Base-by-base conservation (phyloP, 2,888 invertebrate genomes). In the Standfussiana lucernea region DNA sequence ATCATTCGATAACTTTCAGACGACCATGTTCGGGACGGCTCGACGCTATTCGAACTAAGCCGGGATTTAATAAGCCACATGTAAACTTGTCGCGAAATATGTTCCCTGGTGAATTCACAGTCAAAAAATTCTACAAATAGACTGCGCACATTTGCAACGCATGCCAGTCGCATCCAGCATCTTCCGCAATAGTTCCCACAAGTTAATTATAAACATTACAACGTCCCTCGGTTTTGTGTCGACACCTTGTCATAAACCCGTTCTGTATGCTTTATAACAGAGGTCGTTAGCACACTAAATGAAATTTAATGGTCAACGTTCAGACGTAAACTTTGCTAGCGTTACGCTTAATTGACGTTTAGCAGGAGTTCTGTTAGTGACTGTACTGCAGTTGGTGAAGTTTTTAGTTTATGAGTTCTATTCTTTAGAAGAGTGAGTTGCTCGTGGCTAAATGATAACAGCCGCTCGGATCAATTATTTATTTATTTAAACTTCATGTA, bases 201-300 rank as follows among this genome's bases (percentile, higher is more conserved):
- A 61, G 90, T 91, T 93, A 93, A 92, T 93, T 93, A 92, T 85
- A 89, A 89, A 86, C 90, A 91, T 92, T 92, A 93, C 92, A 90
- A 91, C 91, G 88, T 90, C 89, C 56, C 77, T 32, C 40, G 79
- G 90, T 88, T 89, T 89, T 89, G 89, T 89, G 86, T 86, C 88
- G 79, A 83, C 86, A 82, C 82, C 89, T 86, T 86, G 79, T 90
- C 90, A 92, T 93, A 91, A 92, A 89, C 85, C 85, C 86, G 88
- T 80, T 82, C 75, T 85, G 85, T 86, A 86, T 87, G 88, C 89
- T 91, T 90, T 89, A 89, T 88, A 87, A 89, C 87, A 86, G 77
- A 86, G 90, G 90, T 93, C 91, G 90, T 93, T 92, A 91, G 88
- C 83, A 28, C 72, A 77, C 89, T 92, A 91, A 93, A 93, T 92